These are phyloP conservation scores for Drosophila eugracilis DNA, from an alignment of 1,140 invertebrate species.

Conservation along the genomic window DNA sequence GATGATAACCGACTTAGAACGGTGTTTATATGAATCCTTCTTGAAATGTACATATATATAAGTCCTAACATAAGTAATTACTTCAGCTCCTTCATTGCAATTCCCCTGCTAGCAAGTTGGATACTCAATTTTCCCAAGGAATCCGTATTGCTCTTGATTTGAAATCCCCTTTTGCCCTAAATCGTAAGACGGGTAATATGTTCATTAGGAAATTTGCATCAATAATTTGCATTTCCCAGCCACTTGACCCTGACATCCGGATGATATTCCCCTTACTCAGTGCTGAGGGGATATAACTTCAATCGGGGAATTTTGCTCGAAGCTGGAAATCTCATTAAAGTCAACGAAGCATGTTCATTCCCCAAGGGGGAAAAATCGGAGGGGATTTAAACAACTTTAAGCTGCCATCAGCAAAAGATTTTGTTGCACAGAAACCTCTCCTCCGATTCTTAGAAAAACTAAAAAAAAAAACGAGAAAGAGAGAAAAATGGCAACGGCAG, in stretches of 20 bases:
- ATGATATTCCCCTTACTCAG: slow-evolving; percentile 16
- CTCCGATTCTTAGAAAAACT: slow-evolving; percentile 15
- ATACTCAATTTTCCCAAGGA: background rate
- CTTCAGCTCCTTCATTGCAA: background rate
- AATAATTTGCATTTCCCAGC: slow-evolving; percentile 58
- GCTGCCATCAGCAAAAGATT: slow-evolving; percentile 58
- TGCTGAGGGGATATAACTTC: slow-evolving; percentile 32
- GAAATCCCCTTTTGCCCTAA: background rate
- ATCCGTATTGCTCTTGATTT: background rate
- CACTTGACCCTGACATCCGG: slow-evolving; percentile 51
- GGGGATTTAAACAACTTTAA: slow-evolving; percentile 47
- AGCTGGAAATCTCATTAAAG: slow-evolving; percentile 55
- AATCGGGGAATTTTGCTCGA: slow-evolving; percentile 19
- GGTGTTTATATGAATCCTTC: background rate
- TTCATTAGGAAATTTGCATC: slow-evolving; percentile 57
- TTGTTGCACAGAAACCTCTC: slow-evolving; percentile 34
- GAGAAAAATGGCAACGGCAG: background rate
- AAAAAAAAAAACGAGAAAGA: background rate
- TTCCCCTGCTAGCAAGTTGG: background rate
- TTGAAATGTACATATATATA: background rate
- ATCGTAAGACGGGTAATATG: slow-evolving; percentile 23
- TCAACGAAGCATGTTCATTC: slow-evolving; percentile 52
- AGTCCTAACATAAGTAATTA: background rate
- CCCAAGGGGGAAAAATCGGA: background rate
- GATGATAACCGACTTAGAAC: no score